Percentiles rank a stretch among this genome's conserved stretches.
phyloP scores from a whole-genome alignment of 2,113 vertebrate species.

The Myotis davidii region DNA sequence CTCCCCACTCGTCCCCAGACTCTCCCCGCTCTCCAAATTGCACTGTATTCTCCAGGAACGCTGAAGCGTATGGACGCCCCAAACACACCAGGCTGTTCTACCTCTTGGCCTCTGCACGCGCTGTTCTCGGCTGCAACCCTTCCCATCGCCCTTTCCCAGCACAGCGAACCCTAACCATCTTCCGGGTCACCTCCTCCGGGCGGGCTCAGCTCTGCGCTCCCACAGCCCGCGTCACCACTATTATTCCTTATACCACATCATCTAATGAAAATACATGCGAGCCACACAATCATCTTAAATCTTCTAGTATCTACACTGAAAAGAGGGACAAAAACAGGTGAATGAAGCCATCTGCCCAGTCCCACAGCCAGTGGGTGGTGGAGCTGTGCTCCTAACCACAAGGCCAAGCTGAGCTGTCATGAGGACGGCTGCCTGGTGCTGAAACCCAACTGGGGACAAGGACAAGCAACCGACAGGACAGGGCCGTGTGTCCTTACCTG shows the following conservation, averaged over 20 bases:
- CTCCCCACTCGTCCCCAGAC: background rate
- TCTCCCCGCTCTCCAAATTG: background rate
- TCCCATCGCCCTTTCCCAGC: background rate
- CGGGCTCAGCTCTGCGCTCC: background rate
- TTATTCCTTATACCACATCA: rapidly evolving
- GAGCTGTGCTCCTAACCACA: background rate
- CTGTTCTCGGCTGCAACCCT: rapidly evolving
- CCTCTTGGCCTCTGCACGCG: rapidly evolving
- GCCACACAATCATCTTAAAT: background rate
- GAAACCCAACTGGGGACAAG: background rate
- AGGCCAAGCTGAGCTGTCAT: rapidly evolving
- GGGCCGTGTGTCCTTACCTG: conserved; percentile 82
- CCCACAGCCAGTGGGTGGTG: background rate
- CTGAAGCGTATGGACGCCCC: rapidly evolving
- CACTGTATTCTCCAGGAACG: background rate
- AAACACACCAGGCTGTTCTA: rapidly evolving
- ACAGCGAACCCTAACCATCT: rapidly evolving
- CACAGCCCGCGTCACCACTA: background rate
- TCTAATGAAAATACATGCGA: rapidly evolving
- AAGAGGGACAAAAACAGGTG: background rate
- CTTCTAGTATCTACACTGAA: background rate
- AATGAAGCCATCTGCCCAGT: background rate
- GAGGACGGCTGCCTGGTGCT: background rate
- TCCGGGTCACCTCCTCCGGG: background rate
- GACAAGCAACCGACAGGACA: background rate